Percentiles rank a stretch among this genome's conserved stretches.
These are phyloP conservation scores for Microcaecilia unicolor DNA, from an alignment of 2,797 vertebrate species.

Conservation along the genomic window DNA sequence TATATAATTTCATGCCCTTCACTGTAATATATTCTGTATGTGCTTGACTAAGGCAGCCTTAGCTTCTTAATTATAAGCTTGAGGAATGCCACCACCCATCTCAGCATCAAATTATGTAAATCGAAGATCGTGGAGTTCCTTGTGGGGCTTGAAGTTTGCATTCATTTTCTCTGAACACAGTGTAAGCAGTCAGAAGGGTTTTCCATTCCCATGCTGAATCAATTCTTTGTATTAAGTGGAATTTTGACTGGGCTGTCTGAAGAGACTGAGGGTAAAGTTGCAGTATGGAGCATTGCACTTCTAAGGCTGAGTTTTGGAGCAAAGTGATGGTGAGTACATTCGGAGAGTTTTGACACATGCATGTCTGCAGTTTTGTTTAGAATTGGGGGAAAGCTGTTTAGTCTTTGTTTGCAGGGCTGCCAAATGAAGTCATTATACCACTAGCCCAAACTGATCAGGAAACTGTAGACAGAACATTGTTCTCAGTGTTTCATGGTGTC, in stretches of 20 bases:
- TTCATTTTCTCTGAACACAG: slow-evolving; percentile 19
- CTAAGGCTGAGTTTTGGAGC: slow-evolving; percentile 47
- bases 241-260: slow-evolving; percentile 28
- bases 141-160: slow-evolving; percentile 28
- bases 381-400: slow-evolving; percentile 38
- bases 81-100: slow-evolving; percentile 45
- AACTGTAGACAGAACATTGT: too few species aligned
- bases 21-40: slow-evolving; percentile 42
- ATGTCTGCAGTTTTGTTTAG: slow-evolving; percentile 34
- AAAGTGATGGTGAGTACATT: slow-evolving; percentile 53
- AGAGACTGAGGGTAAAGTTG: slow-evolving; percentile 15
- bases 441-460: too few species aligned
- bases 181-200: slow-evolving; percentile 31
- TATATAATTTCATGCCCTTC: slow-evolving; percentile 32
- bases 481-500: too few species aligned
- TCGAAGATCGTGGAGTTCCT: slow-evolving; percentile 39
- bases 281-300: slow-evolving; percentile 44
- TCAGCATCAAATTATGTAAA: slow-evolving; percentile 31
- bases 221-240: slow-evolving; percentile 26
- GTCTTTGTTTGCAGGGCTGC: too few species aligned
- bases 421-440: too few species aligned
- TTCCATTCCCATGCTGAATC: slow-evolving; percentile 27
- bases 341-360: slow-evolving; percentile 18
- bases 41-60: slow-evolving; percentile 42
- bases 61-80: slow-evolving; percentile 52